These are phyloP conservation scores for Myripristis murdjan DNA, from an alignment of 2,797 vertebrate genomes.

Conservation along the genomic window DNA sequence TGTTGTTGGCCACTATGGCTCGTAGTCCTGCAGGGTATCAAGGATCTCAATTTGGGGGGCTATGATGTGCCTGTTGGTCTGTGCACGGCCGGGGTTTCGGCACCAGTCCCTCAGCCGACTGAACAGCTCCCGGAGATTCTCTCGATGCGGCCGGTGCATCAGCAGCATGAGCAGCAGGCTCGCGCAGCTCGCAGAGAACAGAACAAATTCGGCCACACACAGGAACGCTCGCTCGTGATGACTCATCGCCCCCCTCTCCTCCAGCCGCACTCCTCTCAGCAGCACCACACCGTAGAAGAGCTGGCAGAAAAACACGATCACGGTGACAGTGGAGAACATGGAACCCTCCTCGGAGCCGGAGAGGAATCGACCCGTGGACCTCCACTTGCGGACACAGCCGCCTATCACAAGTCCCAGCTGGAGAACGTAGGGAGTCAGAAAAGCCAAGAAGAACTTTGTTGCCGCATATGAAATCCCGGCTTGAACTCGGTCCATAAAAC, in stretches of 20 bases:
- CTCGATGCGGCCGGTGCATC: slow-evolving; percentile 79
- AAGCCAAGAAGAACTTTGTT: slow-evolving; percentile 80
- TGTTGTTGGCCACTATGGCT: slow-evolving; percentile 50
- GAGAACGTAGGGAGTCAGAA: slow-evolving; percentile 77
- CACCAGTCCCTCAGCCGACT: slow-evolving; percentile 73
- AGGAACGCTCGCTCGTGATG: slow-evolving; percentile 62
- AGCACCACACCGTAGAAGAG: slow-evolving; percentile 83
- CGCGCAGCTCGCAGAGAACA: slow-evolving; percentile 85
- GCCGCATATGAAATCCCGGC: slow-evolving; percentile 78
- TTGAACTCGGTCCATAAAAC: slow-evolving; percentile 79
- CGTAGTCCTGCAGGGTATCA: slow-evolving; percentile 69
- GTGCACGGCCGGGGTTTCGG: slow-evolving; percentile 42
- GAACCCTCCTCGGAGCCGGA: slow-evolving; percentile 68
- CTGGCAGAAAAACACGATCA: slow-evolving; percentile 63
- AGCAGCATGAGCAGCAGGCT: slow-evolving; percentile 76
- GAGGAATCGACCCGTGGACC: slow-evolving; percentile 65
- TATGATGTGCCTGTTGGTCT: slow-evolving; percentile 78
- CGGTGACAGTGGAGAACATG: slow-evolving; percentile 42
- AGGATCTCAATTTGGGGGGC: slow-evolving; percentile 78
- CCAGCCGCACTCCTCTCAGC: slow-evolving; percentile 69
- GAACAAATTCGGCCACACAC: slow-evolving; percentile 84
- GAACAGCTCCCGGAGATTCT: slow-evolving; percentile 55
- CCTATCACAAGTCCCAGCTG: slow-evolving; percentile 70
- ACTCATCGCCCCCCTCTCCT: slow-evolving; percentile 1
- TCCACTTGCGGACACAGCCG: slow-evolving; percentile 64